Evolutionary conservation across 2,797 vertebrate species (phyloP), one percentile per base, ranked within the genome.

Genomic region (Nannoperca australis): DNA sequence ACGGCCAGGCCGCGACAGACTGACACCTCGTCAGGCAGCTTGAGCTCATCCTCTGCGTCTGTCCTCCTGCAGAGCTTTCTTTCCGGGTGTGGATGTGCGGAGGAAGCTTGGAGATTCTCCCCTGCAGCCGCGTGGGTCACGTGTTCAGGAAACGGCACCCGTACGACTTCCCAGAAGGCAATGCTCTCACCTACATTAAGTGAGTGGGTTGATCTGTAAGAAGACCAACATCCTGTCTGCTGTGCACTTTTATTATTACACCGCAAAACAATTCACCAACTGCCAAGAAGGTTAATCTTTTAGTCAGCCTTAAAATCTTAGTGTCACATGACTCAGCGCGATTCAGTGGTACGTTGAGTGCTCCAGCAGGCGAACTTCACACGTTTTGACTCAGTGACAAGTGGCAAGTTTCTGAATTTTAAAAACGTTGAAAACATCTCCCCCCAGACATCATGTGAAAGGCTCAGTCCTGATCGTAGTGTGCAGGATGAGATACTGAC

Each of bases 81-180:
- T 99, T 99, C 94, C 94, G 98, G 44, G 98, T 99, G 74, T 99
- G 98, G 98, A 97, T 99, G 97, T 99, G 98, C 0, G 98, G 98
- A 15, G 98, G 98, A 69, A 99, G 97, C 89, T 92, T 99, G 94
- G 98, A 99, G 94, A 99, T 99, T 1, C 95, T 99, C 32, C 98
- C 98, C 79, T 99, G 98, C 94, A 99, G 98, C 84, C 96, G 98
- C 0, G 98, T 99, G 63, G 98, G 98, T 75, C 98, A 99, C 0
- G 98, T 99, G 81, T 99, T 99, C 94, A 95, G 98, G 89, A 99
- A 99, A 56, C 95, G 97, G 3, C 98, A 99, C 87, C 98, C 98
- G 3, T 99, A 99, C 56, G 97, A 98, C 85, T 99, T 99, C 88
- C 98, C 98, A 3, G 98, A 99, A 87, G 98, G 98, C 93, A 99